phyloP scores from a whole-genome alignment of 2,888 invertebrate genomes.

The Drosophila maculinotata region DNA sequence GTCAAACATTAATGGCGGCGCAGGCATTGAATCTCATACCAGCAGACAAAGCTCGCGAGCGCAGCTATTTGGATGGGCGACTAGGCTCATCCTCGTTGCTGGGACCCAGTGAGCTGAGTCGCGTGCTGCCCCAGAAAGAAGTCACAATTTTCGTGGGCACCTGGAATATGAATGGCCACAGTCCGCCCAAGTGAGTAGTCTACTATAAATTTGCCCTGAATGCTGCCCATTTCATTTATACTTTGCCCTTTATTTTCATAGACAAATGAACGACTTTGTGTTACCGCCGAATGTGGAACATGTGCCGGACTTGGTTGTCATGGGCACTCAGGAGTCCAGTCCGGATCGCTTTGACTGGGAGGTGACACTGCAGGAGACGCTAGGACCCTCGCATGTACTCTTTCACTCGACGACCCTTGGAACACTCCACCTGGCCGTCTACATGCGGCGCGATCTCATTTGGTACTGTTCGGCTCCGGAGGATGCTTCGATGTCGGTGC shows the following conservation, averaged over 20 bases:
- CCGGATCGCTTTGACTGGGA: conserved; percentile 96
- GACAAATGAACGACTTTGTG: conserved; percentile 95
- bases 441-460: conserved; percentile 95
- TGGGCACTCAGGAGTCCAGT: conserved; percentile 97
- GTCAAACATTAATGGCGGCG: conserved; percentile 91
- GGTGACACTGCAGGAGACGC: conserved; percentile 94
- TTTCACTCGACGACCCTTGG: conserved; percentile 94
- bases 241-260: conserved; percentile 76
- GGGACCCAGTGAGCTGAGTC: conserved; percentile 93
- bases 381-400: conserved; percentile 96
- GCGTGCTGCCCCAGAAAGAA: conserved; percentile 93
- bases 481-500: conserved; percentile 93
- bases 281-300: conserved; percentile 93
- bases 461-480: conserved; percentile 98
- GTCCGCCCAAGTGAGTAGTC: conserved; percentile 91
- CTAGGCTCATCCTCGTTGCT: conserved; percentile 92
- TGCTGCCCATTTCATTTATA: background rate
- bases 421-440: conserved; percentile 94
- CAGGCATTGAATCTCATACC: conserved; percentile 93
- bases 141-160: conserved; percentile 95
- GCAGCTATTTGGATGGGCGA: conserved; percentile 92
- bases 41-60: conserved; percentile 92
- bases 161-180: conserved; percentile 98
- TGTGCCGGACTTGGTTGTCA: conserved; percentile 95
- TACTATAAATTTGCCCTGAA: no score